Conservation (phyloP, 2,888 invertebrate species). For the Plebejus anna region DNA sequence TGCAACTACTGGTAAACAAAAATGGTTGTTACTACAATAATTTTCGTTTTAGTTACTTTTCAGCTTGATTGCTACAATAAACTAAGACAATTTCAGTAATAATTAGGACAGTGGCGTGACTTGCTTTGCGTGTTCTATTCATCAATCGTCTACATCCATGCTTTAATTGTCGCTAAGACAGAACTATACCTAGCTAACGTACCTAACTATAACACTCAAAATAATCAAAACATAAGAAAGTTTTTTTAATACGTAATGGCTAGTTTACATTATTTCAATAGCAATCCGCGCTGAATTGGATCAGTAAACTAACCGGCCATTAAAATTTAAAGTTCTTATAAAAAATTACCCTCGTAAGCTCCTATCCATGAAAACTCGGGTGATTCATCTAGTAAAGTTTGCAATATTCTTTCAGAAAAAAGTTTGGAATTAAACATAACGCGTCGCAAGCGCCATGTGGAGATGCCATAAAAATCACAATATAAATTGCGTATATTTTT, state of each 20-base stretch:
- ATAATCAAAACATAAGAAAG: neutral
- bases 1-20: neutral
- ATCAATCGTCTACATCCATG: neutral
- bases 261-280: too few species aligned
- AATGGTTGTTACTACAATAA: neutral
- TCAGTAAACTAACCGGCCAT: too few species aligned
- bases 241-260: neutral
- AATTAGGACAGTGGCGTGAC: slow-evolving; percentile 1
- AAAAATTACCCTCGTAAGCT: neutral
- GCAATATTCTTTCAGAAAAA: neutral
- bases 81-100: neutral
- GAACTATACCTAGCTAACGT: neutral
- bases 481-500: too few species aligned
- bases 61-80: neutral
- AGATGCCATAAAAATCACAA: too few species aligned
- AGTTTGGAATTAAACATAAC: too few species aligned
- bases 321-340: too few species aligned
- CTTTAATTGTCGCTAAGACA: neutral
- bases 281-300: too few species aligned
- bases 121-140: neutral
- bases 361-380: neutral
- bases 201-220: neutral
- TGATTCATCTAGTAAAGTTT: neutral
- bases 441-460: too few species aligned
- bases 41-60: neutral